phyloP scores from a whole-genome alignment of 2,888 invertebrate genomes.

The Drosophila paramelanica region DNA sequence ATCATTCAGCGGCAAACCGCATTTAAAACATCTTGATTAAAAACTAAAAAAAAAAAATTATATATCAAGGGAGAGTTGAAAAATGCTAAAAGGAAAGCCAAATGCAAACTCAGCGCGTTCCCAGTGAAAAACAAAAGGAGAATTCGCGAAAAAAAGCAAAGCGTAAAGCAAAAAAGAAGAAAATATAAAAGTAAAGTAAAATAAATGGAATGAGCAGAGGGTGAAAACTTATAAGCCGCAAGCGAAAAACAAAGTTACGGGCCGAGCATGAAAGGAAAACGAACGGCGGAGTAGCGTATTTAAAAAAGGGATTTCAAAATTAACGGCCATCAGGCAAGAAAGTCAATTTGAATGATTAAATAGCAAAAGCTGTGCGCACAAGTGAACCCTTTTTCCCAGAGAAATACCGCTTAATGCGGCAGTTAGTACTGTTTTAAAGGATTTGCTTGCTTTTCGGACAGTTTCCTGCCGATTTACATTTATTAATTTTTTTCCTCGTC shows the following conservation, averaged over 20 bases:
- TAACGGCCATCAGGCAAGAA: conserved; percentile 70
- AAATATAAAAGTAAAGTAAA: conserved; percentile 8
- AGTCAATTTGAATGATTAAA: conserved; percentile 80
- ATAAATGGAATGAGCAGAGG: conserved; percentile 37
- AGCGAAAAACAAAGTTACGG: conserved; percentile 67
- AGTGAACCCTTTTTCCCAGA: conserved; percentile 40
- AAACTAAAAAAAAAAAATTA: conserved; percentile 67
- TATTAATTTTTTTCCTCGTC: conserved; percentile 55
- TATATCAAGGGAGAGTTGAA: conserved; percentile 50
- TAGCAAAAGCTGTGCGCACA: conserved; percentile 59
- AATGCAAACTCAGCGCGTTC: conserved; percentile 74
- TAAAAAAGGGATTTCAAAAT: conserved; percentile 74
- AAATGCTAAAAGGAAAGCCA: conserved; percentile 67
- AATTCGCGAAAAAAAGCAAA: conserved; percentile 34
- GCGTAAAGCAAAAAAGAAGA: background rate
- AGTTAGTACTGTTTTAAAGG: conserved; percentile 61
- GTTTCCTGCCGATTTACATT: conserved; percentile 64
- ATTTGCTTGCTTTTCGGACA: conserved; percentile 30
- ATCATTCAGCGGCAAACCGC: conserved; percentile 73
- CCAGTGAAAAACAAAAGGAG: conserved; percentile 68
- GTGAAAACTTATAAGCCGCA: conserved; percentile 73
- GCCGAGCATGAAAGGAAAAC: conserved; percentile 22
- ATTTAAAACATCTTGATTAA: conserved; percentile 78
- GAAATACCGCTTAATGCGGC: conserved; percentile 69
- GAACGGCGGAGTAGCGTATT: conserved; percentile 41